Base-by-base conservation (phyloP, 2,113 vertebrate species). In the Megaceryle maxima region DNA sequence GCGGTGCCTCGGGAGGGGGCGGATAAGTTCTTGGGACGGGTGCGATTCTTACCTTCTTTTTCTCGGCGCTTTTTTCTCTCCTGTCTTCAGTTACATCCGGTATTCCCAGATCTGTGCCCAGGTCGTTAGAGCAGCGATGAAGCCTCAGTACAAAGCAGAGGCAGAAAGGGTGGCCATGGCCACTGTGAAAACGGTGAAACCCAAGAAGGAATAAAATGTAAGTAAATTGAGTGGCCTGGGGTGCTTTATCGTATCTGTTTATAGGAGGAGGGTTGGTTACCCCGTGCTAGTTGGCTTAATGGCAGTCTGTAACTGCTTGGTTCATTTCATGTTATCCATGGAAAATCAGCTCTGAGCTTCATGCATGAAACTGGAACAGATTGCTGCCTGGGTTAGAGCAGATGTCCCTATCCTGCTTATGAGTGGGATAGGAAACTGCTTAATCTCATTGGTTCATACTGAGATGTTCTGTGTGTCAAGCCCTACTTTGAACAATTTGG, bases 91-190 rank as follows among this genome's bases (percentile, higher is more conserved):
- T 96, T 99, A 99, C 97, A 99, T 99, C 97, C 98, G 99, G 6
- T 99, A 98, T 91, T 99, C 99, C 9, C 98, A 99, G 87, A 99
- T 99, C 97, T 99, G 99, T 44, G 99, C 99, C 3, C 98, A 92
- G 70, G 99, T 96, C 0, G 98, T 99, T 25, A 96, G 99, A 7
- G 98, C 98, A 3, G 99, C 99, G 0, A 81, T 99, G 92, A 99
- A 99, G 96, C 98, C 99, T 3, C 98, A 99, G 95, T 96, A 98
- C 93, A 98, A 97, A 79, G 75, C 90, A 1, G 98, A 98, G 24
- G 99, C 99, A 0, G 43, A 99, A 85, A 99, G 97, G 95, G 96
- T 91, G 7, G 98, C 99, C 0, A 97, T 97, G 55, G 94, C 98
- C 91, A 99, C 13, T 17, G 97, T 99, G 56, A 99, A 98, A 95